Evolutionary conservation across 2,888 invertebrate species (phyloP).

Genomic region (Sphaeridia pumilis): DNA sequence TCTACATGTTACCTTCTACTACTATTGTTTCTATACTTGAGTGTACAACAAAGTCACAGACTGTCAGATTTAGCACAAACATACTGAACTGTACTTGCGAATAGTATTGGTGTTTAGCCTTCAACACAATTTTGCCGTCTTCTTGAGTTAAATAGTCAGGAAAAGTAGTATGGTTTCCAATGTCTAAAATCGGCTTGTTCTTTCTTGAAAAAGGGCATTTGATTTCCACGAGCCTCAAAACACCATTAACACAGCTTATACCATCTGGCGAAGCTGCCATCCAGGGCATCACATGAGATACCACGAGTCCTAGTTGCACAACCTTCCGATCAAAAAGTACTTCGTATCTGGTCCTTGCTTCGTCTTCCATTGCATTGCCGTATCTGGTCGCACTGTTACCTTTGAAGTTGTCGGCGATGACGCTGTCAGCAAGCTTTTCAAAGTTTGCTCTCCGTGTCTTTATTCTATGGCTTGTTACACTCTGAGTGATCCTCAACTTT

Average conservation of each 20-base stretch:
- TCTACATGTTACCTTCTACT: background rate
- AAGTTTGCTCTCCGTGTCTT: no score
- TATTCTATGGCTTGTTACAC: no score
- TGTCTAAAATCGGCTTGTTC: background rate
- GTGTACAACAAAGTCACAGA: constrained; percentile 6
- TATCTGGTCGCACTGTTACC: no score
- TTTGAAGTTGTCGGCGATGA: no score
- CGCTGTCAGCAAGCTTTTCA: no score
- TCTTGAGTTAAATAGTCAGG: background rate
- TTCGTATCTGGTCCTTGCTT: background rate
- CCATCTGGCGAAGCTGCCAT: background rate
- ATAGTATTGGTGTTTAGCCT: background rate
- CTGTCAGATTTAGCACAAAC: constrained; percentile 2
- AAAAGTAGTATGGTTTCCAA: background rate
- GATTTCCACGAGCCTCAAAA: background rate
- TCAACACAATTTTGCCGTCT: background rate
- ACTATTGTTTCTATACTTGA: background rate
- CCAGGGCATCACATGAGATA: background rate
- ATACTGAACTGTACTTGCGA: constrained; percentile 2
- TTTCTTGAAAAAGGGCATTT: background rate
- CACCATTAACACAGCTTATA: background rate
- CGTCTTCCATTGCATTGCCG: no score
- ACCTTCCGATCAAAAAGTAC: no score
- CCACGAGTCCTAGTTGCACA: background rate
- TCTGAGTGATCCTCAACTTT: no score